Evolutionary conservation across 2,888 invertebrate species (phyloP).

Genomic region (Sialis fuliginosa): DNA sequence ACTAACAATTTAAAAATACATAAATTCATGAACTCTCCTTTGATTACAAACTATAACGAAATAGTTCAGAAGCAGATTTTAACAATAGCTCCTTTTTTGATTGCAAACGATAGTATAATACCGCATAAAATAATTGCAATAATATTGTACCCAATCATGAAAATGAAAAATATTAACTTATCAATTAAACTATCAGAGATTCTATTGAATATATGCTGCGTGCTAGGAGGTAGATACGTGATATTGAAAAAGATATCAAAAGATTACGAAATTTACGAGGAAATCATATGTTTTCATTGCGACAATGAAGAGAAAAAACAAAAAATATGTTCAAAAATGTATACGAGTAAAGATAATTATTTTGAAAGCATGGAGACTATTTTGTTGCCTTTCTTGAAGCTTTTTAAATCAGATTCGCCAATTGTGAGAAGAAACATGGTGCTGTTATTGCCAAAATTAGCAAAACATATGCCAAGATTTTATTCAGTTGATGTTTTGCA

Average conservation of each 20-base stretch:
- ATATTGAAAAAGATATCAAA: conserved; percentile 2
- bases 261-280: conserved; percentile 7
- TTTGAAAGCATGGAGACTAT: background rate
- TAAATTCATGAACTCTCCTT: too few species aligned
- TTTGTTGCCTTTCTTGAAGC: conserved; percentile 14
- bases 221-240: conserved; percentile 13
- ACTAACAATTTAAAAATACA: too few species aligned
- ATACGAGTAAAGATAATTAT: background rate
- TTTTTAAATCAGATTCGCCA: conserved; percentile 15
- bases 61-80: too few species aligned
- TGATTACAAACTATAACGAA: too few species aligned
- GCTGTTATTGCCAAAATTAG: conserved; percentile 22
- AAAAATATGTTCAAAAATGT: conserved; percentile 3
- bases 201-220: conserved; percentile 15
- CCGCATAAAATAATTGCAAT: background rate
- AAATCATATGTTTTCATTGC: conserved; percentile 15
- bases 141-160: conserved; percentile 8
- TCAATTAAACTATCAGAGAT: conserved; percentile 7
- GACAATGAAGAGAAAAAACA: conserved; percentile 8
- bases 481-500: conserved; percentile 19
- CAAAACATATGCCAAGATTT: conserved; percentile 26
- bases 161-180: conserved; percentile 5
- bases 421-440: conserved; percentile 21
- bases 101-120: too few species aligned
- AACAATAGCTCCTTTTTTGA: too few species aligned